phyloP scores from a whole-genome alignment of 2,113 vertebrate species.

The Sprattus sprattus region DNA sequence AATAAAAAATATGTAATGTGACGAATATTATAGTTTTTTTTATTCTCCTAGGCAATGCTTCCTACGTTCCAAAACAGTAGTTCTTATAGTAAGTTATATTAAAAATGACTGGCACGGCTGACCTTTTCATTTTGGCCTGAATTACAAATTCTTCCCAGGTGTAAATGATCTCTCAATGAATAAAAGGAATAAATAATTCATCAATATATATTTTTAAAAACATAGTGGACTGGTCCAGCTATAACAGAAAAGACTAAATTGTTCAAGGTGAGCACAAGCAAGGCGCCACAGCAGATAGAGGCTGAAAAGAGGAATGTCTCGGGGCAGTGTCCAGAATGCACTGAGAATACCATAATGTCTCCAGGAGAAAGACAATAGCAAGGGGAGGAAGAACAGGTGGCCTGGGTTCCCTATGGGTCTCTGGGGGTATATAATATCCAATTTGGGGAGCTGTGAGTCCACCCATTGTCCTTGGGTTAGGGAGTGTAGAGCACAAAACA shows the following conservation, averaged over 20 bases:
- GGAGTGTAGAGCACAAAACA: not conserved
- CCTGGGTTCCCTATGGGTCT: not conserved
- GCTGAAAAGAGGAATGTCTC: not conserved
- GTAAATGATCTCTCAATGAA: not conserved
- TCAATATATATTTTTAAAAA: not conserved
- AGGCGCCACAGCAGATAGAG: not conserved
- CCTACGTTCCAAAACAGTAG: not conserved
- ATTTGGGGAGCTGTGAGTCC: not conserved
- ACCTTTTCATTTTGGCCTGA: not conserved
- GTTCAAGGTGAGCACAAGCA: slow-evolving; percentile 2
- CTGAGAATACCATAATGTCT: slow-evolving; percentile 5
- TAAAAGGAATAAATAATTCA: not conserved
- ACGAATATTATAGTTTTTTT: not conserved
- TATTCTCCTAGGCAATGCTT: not conserved
- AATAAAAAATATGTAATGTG: not conserved
- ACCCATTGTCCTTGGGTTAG: slow-evolving; percentile 21
- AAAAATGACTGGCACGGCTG: not conserved
- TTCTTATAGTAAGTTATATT: not conserved
- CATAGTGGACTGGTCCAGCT: not conserved
- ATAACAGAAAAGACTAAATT: not conserved
- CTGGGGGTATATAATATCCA: slow-evolving; percentile 23
- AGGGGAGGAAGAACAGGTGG: slow-evolving; percentile 32
- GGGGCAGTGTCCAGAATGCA: slow-evolving; percentile 32
- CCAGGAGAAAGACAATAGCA: slow-evolving; percentile 23
- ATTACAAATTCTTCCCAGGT: not conserved